These are phyloP conservation scores for Thecophora atra DNA, from an alignment of 2,888 invertebrate species.

Conservation along the genomic window DNA sequence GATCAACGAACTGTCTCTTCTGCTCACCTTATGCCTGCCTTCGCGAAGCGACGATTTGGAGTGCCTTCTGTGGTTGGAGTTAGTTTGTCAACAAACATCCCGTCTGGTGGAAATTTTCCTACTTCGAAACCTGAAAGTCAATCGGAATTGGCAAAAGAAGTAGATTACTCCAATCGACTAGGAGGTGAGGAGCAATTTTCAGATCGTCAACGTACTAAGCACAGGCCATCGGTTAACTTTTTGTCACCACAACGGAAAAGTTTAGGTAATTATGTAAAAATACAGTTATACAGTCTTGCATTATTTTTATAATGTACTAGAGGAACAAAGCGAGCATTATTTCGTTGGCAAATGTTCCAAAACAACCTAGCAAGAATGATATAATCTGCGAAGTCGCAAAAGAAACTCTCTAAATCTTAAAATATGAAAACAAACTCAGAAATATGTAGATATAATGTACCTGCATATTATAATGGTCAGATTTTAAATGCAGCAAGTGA, in stretches of 20 bases:
- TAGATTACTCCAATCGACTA: conserved; percentile 15
- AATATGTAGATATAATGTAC: no score
- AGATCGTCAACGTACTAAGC: conserved; percentile 27
- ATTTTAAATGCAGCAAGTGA: no score
- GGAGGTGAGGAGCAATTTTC: conserved; percentile 34
- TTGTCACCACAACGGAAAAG: conserved; percentile 67
- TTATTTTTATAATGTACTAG: no score
- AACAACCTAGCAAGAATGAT: no score
- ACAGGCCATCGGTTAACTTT: not conserved
- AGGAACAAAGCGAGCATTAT: no score
- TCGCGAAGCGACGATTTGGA: conserved; percentile 60
- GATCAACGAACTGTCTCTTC: conserved; percentile 64
- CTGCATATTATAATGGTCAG: no score
- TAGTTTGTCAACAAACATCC: conserved; percentile 27
- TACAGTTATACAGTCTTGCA: no score
- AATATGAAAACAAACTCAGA: no score
- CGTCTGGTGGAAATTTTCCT: conserved; percentile 8
- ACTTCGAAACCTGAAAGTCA: conserved; percentile 5
- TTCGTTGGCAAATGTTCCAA: no score
- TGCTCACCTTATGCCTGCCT: conserved; percentile 64
- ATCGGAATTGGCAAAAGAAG: conserved; percentile 2
- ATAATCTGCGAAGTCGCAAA: no score
- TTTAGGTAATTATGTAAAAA: conserved; percentile 73
- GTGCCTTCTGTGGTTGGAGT: not conserved
- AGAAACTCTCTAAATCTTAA: no score